Percentiles rank a stretch among this genome's conserved stretches.
Conservation (phyloP, 2,113 vertebrate species). For the Blennius ocellaris region DNA sequence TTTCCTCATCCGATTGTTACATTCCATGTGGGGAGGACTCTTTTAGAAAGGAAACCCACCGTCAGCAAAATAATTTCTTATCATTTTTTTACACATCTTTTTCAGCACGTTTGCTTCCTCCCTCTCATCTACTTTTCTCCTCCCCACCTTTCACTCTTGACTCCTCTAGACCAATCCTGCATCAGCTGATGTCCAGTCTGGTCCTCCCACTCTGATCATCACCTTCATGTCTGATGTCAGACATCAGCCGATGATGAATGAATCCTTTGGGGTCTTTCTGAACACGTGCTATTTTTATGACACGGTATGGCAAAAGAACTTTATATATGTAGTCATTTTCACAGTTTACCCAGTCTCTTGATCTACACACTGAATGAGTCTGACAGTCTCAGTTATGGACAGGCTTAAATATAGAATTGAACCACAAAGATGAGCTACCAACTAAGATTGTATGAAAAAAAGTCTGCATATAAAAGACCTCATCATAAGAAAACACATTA, state of each 20-base stretch:
- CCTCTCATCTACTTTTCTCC: slow-evolving; percentile 32
- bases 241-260: slow-evolving; percentile 15
- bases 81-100: slow-evolving; percentile 29
- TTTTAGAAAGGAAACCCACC: slow-evolving; percentile 38
- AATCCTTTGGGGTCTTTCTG: neutral
- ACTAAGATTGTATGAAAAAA: too few species aligned
- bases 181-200: neutral
- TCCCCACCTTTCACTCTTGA: slow-evolving; percentile 16
- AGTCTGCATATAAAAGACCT: neutral
- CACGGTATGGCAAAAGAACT: too few species aligned
- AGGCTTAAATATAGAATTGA: too few species aligned
- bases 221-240: slow-evolving; percentile 9
- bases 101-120: slow-evolving; percentile 24
- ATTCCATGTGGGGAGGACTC: slow-evolving; percentile 51
- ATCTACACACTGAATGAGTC: too few species aligned
- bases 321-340: too few species aligned
- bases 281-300: too few species aligned
- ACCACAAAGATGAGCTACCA: too few species aligned
- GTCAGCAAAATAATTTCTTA: slow-evolving; percentile 28
- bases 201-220: slow-evolving; percentile 3
- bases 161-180: neutral
- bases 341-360: too few species aligned
- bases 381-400: neutral
- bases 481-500: neutral
- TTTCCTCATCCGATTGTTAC: slow-evolving; percentile 18